Percentiles rank a stretch among this genome's conserved stretches.
Conservation (phyloP, 2,888 invertebrate species). For the Pseudoips prasinana region DNA sequence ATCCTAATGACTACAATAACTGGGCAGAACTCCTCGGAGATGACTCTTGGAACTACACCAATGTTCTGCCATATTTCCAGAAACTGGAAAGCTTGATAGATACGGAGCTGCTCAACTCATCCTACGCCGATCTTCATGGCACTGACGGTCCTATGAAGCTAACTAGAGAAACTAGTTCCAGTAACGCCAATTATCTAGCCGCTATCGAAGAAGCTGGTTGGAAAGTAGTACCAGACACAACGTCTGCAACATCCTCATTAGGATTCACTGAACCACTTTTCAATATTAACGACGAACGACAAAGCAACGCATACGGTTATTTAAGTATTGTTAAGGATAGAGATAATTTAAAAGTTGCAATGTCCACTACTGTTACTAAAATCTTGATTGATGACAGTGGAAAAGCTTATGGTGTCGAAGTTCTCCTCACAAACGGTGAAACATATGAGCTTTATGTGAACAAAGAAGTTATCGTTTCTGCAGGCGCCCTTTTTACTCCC, state of each 20-base stretch:
- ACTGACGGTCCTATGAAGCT: slow-evolving; percentile 25
- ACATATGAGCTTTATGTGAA: slow-evolving; percentile 25
- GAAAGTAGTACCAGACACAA: slow-evolving; percentile 23
- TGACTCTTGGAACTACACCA: slow-evolving; percentile 10
- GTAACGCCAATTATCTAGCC: neutral
- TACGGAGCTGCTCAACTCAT: slow-evolving; percentile 5
- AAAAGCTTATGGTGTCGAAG: slow-evolving; percentile 34
- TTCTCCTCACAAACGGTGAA: slow-evolving; percentile 10
- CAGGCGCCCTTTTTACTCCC: slow-evolving; percentile 41
- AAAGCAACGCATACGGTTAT: slow-evolving; percentile 33
- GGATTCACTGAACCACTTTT: slow-evolving; percentile 33
- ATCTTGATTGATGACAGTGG: slow-evolving; percentile 34
- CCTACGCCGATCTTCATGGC: slow-evolving; percentile 14
- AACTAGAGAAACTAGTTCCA: slow-evolving; percentile 11
- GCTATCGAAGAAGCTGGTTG: slow-evolving; percentile 23
- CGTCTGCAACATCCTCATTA: slow-evolving; percentile 22
- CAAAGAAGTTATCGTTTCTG: slow-evolving; percentile 39
- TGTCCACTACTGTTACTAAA: slow-evolving; percentile 30
- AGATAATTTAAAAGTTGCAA: slow-evolving; percentile 33
- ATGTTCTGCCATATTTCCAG: slow-evolving; percentile 12
- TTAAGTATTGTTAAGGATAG: slow-evolving; percentile 24
- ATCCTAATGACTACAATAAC: slow-evolving; percentile 6
- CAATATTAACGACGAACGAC: slow-evolving; percentile 25
- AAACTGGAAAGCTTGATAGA: slow-evolving; percentile 20
- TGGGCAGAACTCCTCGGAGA: slow-evolving; percentile 15